Conservation (phyloP, 2,888 invertebrate species). For the Panzeria rudis region DNA sequence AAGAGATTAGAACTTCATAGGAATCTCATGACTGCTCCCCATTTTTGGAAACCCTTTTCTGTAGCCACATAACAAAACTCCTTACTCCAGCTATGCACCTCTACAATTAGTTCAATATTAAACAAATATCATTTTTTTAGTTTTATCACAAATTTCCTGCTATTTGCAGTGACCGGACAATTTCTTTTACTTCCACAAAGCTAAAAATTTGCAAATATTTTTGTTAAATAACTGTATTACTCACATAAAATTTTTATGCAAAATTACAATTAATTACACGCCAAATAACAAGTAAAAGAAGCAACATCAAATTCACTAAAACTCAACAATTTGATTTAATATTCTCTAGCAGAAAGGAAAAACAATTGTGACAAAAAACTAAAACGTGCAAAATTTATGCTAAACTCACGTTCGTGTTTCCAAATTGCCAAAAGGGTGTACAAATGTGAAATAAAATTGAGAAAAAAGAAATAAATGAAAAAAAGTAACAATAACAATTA, state of each 20-base stretch:
- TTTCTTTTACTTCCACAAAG: neutral
- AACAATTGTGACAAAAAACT: neutral
- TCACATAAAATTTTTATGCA: slow-evolving; percentile 20
- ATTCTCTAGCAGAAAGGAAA: slow-evolving; percentile 17
- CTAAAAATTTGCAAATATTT: slow-evolving; percentile 8
- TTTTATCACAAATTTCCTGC: slow-evolving; percentile 43
- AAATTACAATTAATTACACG: slow-evolving; percentile 60
- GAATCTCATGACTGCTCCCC: too few species aligned
- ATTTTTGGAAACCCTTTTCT: too few species aligned
- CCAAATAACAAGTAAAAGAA: slow-evolving; percentile 12
- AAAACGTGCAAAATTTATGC: slow-evolving; percentile 57
- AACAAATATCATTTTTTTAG: too few species aligned
- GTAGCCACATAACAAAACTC: too few species aligned
- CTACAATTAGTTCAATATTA: too few species aligned
- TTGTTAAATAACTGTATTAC: slow-evolving; percentile 33
- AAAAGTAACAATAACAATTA: slow-evolving; percentile 54
- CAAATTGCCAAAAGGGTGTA: slow-evolving; percentile 61
- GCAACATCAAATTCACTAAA: slow-evolving; percentile 30
- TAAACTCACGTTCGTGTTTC: slow-evolving; percentile 70
- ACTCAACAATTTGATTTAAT: slow-evolving; percentile 57
- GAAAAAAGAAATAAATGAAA: neutral
- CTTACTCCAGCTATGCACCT: too few species aligned
- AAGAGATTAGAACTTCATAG: too few species aligned
- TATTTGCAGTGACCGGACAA: neutral
- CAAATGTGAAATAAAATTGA: slow-evolving; percentile 24